These are phyloP conservation scores for Nycticorax nycticorax DNA, from an alignment of 2,113 vertebrate genomes.

Conservation along the genomic window DNA sequence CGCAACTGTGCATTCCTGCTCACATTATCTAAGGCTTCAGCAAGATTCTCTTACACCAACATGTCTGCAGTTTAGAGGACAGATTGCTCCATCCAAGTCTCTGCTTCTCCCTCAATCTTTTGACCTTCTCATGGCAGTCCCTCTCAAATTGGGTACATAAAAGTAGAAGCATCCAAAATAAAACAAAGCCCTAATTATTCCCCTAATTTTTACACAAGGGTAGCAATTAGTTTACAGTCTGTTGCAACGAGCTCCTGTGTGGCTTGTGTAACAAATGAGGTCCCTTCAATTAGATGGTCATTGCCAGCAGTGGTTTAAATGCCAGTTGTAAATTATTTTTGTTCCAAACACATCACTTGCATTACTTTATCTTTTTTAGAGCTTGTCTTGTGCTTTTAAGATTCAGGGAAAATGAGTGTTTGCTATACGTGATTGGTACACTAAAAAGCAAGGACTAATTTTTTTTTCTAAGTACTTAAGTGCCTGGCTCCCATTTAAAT, in stretches of 20 bases:
- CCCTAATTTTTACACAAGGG: background rate
- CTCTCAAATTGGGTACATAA: background rate
- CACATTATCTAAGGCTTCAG: background rate
- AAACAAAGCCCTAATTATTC: background rate
- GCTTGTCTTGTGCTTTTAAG: background rate
- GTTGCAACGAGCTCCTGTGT: background rate
- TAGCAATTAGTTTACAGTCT: slow-evolving; percentile 15
- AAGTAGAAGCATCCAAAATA: background rate
- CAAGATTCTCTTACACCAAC: background rate
- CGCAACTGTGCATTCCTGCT: fast-evolving
- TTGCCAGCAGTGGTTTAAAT: background rate
- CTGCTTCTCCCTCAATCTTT: background rate
- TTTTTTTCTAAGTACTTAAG: background rate
- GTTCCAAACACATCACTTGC: background rate
- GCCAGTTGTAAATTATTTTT: background rate
- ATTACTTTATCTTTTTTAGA: background rate
- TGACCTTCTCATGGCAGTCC: background rate
- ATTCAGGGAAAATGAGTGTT: background rate
- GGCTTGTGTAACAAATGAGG: background rate
- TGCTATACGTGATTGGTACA: background rate
- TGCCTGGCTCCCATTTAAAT: background rate
- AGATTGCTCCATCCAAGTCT: background rate
- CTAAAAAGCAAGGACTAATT: background rate
- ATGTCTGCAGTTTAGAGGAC: background rate
- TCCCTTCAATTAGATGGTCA: background rate